Conservation (phyloP, 1,140 invertebrate genomes). For the Scaptomyza graminum region DNA sequence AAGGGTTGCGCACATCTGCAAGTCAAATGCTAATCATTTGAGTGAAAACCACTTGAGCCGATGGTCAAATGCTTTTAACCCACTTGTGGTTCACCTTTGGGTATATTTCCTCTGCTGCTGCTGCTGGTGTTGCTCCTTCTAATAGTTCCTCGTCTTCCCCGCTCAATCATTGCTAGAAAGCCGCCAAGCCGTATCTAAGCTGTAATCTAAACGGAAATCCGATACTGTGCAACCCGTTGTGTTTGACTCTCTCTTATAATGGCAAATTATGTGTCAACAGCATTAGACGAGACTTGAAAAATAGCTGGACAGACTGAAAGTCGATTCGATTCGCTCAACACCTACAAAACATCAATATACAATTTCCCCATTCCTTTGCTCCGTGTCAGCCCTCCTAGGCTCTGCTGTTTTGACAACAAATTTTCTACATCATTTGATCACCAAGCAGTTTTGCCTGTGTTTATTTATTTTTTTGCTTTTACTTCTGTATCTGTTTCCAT, state of each 20-base stretch:
- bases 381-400: neutral
- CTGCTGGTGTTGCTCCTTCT: neutral
- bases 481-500: neutral
- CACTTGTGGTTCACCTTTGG: neutral
- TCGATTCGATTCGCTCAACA: conserved; percentile 10
- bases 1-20: conserved; percentile 48
- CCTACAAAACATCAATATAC: conserved; percentile 17
- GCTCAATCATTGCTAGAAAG: conserved; percentile 28
- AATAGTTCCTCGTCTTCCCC: too few relatives aligned
- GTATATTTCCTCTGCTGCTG: neutral
- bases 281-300: neutral
- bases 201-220: conserved; percentile 11
- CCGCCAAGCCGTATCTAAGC: neutral
- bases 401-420: conserved; percentile 53
- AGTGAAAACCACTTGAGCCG: neutral
- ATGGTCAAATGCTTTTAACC: neutral
- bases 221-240: conserved; percentile 9
- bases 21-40: conserved; percentile 44
- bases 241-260: conserved; percentile 58
- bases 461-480: conserved; percentile 11
- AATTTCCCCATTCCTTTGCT: neutral
- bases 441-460: neutral
- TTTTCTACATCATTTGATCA: conserved; percentile 62
- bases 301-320: neutral
- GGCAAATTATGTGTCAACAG: conserved; percentile 59